phyloP scores from a whole-genome alignment of 2,113 vertebrate genomes.

The Numenius arquata region DNA sequence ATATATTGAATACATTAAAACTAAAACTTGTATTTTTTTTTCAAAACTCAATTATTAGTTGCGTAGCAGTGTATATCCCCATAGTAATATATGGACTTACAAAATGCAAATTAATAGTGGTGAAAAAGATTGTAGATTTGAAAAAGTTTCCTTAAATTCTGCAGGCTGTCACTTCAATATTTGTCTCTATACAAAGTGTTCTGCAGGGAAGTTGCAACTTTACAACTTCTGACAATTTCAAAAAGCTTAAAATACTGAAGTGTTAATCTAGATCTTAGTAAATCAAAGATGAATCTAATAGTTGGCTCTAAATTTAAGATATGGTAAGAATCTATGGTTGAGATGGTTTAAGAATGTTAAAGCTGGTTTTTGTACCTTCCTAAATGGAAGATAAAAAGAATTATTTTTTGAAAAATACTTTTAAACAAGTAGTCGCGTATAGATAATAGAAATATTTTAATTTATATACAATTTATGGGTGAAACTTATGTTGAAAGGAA shows the following conservation, averaged over 20 bases:
- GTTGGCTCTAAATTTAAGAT: neutral
- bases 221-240: neutral
- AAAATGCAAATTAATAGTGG: neutral
- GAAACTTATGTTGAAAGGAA: neutral
- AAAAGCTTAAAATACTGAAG: neutral
- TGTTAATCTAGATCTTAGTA: neutral
- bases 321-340: neutral
- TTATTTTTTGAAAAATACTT: neutral
- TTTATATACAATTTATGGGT: neutral
- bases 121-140: neutral
- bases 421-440: neutral
- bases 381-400: neutral
- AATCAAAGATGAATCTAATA: neutral
- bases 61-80: neutral
- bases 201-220: neutral
- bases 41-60: neutral
- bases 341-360: neutral
- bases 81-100: neutral
- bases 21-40: neutral
- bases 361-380: neutral
- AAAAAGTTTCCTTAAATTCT: neutral
- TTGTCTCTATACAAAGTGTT: neutral
- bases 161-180: neutral
- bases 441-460: neutral
- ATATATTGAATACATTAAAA: neutral